Conservation (phyloP, 2,113 vertebrate genomes). For the Syrmaticus mikado region DNA sequence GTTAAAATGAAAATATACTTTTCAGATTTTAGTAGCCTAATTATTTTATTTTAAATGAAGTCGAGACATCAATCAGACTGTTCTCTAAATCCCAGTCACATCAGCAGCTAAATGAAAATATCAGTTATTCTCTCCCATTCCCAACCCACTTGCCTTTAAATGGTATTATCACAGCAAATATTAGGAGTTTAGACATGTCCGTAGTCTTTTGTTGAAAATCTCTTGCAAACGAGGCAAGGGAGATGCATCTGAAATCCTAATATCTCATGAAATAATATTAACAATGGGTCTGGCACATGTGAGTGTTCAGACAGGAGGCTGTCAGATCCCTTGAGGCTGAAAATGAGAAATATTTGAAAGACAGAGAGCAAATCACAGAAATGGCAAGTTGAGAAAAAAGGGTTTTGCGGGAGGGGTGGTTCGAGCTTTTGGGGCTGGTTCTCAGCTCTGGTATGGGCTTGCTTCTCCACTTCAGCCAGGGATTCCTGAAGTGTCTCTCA, state of each 20-base stretch:
- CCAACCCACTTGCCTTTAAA: constrained; percentile 66
- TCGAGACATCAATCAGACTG: constrained; percentile 50
- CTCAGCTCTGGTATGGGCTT: neutral
- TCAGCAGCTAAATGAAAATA: constrained; percentile 71
- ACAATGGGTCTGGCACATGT: neutral
- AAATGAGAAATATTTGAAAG: constrained; percentile 52
- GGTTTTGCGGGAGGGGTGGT: rapidly evolving
- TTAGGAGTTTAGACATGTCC: constrained; percentile 68
- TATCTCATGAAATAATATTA: constrained; percentile 60
- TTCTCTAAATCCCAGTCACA: constrained; percentile 68
- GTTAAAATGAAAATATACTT: constrained; percentile 78
- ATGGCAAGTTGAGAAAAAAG: constrained; percentile 4
- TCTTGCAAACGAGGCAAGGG: constrained; percentile 52
- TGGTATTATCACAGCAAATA: constrained; percentile 72
- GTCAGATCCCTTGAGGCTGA: neutral
- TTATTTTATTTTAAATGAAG: constrained; percentile 78
- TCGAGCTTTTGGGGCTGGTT: neutral
- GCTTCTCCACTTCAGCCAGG: neutral
- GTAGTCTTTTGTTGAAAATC: constrained; percentile 61
- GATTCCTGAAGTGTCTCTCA: neutral
- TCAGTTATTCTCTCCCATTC: constrained; percentile 64
- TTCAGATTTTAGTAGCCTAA: constrained; percentile 71
- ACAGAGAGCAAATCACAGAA: constrained; percentile 45
- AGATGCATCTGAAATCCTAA: constrained; percentile 66
- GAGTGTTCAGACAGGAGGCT: constrained; percentile 8